A percentile compares a stretch with the other conserved stretches of the same genome.
Conservation (phyloP, 2,113 vertebrate genomes). For the Calidris pugnax region DNA sequence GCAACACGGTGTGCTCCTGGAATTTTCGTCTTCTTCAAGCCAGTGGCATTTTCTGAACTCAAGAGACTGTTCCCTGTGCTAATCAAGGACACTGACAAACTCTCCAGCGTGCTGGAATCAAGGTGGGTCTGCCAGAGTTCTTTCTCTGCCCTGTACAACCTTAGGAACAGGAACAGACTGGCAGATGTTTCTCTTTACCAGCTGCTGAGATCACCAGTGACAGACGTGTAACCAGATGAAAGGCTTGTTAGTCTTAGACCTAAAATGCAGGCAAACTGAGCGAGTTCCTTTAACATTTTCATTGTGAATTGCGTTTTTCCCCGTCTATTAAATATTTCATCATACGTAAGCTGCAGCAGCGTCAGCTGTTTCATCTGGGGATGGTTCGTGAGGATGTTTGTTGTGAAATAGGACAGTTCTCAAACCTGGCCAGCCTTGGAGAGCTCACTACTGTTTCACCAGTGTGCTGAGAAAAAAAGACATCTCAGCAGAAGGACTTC, state of each 20-base stretch:
- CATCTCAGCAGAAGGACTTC: not conserved
- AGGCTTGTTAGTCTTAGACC: not conserved
- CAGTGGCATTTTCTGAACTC: conserved; percentile 14
- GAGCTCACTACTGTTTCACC: not conserved
- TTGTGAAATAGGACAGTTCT: not conserved
- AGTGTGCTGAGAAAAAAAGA: not conserved
- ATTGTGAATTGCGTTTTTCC: not conserved
- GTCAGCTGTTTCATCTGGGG: not conserved
- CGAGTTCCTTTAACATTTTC: not conserved
- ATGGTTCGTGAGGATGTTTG: not conserved
- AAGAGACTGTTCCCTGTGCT: not conserved
- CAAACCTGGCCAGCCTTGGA: not conserved
- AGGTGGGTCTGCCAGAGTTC: not conserved
- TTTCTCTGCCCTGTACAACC: not conserved
- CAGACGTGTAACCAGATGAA: not conserved
- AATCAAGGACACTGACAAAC: conserved; percentile 14
- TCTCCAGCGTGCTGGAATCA: not conserved
- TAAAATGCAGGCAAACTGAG: not conserved
- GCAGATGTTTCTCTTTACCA: conserved; percentile 8
- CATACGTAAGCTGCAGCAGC: not conserved
- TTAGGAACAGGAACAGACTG: not conserved
- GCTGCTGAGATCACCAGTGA: not conserved
- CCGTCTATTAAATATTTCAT: not conserved
- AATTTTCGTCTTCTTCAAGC: not conserved
- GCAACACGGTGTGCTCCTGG: not conserved